These are phyloP conservation scores for Nomada lathburiana DNA, from an alignment of 2,888 invertebrate species.

Conservation along the genomic window DNA sequence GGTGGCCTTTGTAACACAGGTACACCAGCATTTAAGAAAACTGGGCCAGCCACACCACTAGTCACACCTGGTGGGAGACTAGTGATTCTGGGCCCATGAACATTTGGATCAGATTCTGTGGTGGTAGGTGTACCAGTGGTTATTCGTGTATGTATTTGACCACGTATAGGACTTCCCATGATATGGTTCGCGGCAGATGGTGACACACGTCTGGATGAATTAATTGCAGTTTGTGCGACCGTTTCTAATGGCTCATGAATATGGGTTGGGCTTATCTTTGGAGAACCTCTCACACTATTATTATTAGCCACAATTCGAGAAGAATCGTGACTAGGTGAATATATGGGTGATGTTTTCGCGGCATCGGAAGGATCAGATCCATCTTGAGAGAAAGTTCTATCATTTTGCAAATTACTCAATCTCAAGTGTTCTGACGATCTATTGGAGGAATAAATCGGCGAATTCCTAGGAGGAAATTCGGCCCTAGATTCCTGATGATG, in stretches of 20 bases:
- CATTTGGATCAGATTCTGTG: conserved; percentile 70
- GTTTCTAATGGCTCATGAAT: conserved; percentile 66
- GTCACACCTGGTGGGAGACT: conserved; percentile 83
- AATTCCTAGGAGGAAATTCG: conserved; percentile 76
- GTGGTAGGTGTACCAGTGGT: conserved; percentile 77
- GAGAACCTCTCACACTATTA: conserved; percentile 85
- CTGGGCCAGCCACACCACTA: conserved; percentile 81
- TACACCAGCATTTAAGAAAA: conserved; percentile 80
- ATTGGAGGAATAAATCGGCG: conserved; percentile 76
- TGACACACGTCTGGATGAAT: conserved; percentile 69
- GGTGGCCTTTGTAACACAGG: conserved; percentile 78
- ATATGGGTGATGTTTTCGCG: conserved; percentile 73
- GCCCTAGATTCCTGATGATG: conserved; percentile 72
- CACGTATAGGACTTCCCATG: conserved; percentile 77
- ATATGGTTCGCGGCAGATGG: conserved; percentile 59
- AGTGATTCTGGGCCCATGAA: conserved; percentile 80
- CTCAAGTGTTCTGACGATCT: conserved; percentile 74
- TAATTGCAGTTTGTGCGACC: conserved; percentile 64
- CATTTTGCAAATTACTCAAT: conserved; percentile 68
- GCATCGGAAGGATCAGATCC: conserved; percentile 62
- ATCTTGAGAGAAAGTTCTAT: conserved; percentile 70
- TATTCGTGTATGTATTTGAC: conserved; percentile 82
- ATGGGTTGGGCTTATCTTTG: conserved; percentile 83
- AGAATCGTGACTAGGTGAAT: conserved; percentile 67
- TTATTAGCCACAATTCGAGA: conserved; percentile 78